A percentile compares a stretch with the other conserved stretches of the same genome.
phyloP scores from a whole-genome alignment of 2,888 invertebrate species.

The Aspidiotus destructor region DNA sequence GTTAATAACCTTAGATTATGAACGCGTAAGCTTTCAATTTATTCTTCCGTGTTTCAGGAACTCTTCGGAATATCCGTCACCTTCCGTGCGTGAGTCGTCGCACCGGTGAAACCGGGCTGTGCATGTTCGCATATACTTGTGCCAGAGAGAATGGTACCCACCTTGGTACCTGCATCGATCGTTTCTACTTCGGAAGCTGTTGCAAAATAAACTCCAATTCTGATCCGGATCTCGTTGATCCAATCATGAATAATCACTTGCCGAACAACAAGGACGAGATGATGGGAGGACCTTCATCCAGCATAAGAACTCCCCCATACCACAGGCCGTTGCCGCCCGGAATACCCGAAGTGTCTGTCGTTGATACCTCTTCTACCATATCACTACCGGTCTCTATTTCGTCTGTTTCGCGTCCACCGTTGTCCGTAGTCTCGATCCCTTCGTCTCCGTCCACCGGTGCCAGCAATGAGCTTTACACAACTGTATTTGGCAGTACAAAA shows the following conservation, averaged over 20 bases:
- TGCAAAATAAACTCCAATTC: slow-evolving; percentile 53
- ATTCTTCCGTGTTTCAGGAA: slow-evolving; percentile 49
- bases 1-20: too few species aligned
- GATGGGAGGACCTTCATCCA: background rate
- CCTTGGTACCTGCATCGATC: slow-evolving; percentile 82
- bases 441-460: slow-evolving; percentile 40
- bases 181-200: slow-evolving; percentile 88
- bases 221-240: slow-evolving; percentile 36
- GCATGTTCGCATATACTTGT: slow-evolving; percentile 92
- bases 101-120: slow-evolving; percentile 69
- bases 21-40: too few species aligned
- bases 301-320: slow-evolving; percentile 10
- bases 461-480: slow-evolving; percentile 19
- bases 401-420: background rate
- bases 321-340: slow-evolving; percentile 8
- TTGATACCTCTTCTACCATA: background rate
- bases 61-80: slow-evolving; percentile 80
- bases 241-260: slow-evolving; percentile 48
- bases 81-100: slow-evolving; percentile 75
- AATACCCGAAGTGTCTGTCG: background rate
- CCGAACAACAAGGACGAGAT: slow-evolving; percentile 44
- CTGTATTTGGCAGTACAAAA: slow-evolving; percentile 39
- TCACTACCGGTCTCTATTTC: slow-evolving; percentile 16
- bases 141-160: slow-evolving; percentile 83
- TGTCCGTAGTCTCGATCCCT: slow-evolving; percentile 19